Percentiles rank a stretch among this genome's conserved stretches.
Conservation (phyloP, 2,888 invertebrate genomes). For the Himalopsyche kuldschensis region DNA sequence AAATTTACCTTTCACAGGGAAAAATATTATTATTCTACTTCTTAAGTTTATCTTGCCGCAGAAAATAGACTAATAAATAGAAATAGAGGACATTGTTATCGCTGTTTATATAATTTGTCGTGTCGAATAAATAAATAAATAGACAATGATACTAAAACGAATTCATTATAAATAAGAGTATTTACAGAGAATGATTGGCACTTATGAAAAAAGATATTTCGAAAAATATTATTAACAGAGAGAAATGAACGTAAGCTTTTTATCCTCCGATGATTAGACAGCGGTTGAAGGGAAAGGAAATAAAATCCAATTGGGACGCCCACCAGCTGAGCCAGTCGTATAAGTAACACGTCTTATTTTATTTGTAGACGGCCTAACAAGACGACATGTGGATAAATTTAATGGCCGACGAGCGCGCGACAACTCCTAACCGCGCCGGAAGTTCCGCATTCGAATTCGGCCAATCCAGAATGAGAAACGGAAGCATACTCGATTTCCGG, state of each 20-base stretch:
- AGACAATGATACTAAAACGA: no score
- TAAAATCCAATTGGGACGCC: neutral
- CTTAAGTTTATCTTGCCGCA: no score
- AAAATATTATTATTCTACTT: no score
- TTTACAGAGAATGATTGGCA: neutral
- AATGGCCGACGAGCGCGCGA: neutral
- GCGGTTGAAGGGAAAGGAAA: neutral
- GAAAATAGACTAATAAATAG: no score
- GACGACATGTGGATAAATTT: neutral
- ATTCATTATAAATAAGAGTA: neutral
- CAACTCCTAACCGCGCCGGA: slow-evolving; percentile 14
- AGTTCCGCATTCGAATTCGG: slow-evolving; percentile 23
- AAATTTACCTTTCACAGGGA: no score
- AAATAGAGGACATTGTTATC: no score
- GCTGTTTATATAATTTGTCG: no score
- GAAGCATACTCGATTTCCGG: slow-evolving; percentile 38
- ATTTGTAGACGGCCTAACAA: neutral
- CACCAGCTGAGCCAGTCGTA: neutral
- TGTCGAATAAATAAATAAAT: no score
- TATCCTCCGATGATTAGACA: neutral
- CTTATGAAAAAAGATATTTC: neutral
- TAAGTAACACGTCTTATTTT: neutral
- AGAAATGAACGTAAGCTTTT: neutral
- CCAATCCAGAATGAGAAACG: slow-evolving; percentile 34
- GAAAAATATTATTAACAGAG: neutral